Base-by-base conservation (phyloP, 2,797 vertebrate species). In the Channallabes apus region DNA sequence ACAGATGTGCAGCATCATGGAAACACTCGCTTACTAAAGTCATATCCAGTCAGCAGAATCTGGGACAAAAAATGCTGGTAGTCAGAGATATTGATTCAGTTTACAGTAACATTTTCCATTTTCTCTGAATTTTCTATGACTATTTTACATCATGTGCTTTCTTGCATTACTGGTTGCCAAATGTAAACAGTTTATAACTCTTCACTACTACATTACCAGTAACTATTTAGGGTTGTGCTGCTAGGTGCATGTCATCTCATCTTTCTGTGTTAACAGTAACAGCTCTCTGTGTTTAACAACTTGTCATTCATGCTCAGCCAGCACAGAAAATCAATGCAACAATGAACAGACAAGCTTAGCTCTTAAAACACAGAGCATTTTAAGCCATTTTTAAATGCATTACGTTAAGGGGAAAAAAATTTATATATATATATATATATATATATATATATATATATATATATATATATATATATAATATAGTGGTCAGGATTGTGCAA, bases 211-310 rank as follows among this genome's bases (percentile, higher is more conserved):
- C 62, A 79, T 62, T 79, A 2, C 72, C 58, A 61, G 56, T 22
- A 20, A 24, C 29, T 82, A 69, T 67, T 67, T 86, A 68, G 71
- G 68, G 59, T 41, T 67, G 24, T 3, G 8, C 68, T 38, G 72
- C 62, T 61, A 51, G 54, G 41, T 77, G 54, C 20, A 82, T 82
- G 32, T 76, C 61, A 20, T 81, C 41, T 75, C 41, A n/a, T 76
- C 29, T 68, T 38, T 82, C 32, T n/a, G 8, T 5, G 27, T 51
- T 77, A 65, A 32, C 35, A n/a, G 80, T 27, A 76, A 56, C 32
- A 65, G 46, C 29, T 24, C 24, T 59, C 12, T 14, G 12, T 62
- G 67, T 12, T 32, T 24, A 1, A 27, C 62, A 80, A 54, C 67
- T 65, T 80, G 67, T 54, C 78, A 72, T 56, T 61, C 51, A 69